Percentiles rank a stretch among this genome's conserved stretches.
These are phyloP conservation scores for Serilophus lunatus DNA, from an alignment of 2,113 vertebrate genomes.

Conservation along the genomic window DNA sequence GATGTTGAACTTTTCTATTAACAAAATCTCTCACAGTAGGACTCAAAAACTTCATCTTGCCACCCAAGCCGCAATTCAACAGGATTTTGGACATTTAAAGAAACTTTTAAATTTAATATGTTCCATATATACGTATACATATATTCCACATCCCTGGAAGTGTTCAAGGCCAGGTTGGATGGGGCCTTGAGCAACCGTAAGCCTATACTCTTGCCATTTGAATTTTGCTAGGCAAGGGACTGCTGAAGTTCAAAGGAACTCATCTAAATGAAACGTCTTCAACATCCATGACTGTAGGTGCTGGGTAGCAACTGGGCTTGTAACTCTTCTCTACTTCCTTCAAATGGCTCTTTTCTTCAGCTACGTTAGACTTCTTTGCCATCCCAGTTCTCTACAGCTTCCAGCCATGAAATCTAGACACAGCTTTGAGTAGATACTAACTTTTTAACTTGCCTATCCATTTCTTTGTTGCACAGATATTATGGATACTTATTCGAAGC, in stretches of 20 bases:
- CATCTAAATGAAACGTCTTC: neutral
- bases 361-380: neutral
- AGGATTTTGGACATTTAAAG: neutral
- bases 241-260: neutral
- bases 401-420: neutral
- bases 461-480: neutral
- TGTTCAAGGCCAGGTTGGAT: neutral
- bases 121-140: neutral
- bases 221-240: neutral
- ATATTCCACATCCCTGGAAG: neutral
- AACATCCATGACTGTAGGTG: neutral
- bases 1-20: neutral
- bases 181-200: neutral
- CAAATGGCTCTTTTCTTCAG: neutral
- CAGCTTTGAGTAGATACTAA: neutral
- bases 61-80: neutral
- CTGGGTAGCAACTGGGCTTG: neutral
- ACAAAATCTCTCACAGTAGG: neutral
- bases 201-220: neutral
- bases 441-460: neutral
- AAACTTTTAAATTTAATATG: neutral
- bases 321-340: neutral
- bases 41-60: neutral
- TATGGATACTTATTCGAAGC: neutral
- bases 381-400: neutral